phyloP scores from a whole-genome alignment of 1,140 invertebrate genomes.

The Himalopsyche phryganea region DNA sequence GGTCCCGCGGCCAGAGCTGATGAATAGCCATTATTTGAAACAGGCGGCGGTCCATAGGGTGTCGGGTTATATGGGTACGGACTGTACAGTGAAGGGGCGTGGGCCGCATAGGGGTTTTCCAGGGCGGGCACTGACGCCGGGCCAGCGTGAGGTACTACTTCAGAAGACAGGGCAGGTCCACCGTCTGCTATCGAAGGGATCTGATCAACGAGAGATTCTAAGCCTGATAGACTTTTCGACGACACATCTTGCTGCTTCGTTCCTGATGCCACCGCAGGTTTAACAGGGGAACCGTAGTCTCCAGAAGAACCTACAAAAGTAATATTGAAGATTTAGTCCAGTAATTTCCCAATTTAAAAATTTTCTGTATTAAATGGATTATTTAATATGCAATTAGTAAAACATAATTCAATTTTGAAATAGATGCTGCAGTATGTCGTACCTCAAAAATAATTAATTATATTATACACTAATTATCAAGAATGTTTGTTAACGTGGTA shows the following conservation, averaged over 20 bases:
- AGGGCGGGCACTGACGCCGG: conserved; percentile 30
- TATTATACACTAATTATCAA: no score
- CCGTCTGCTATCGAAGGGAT: conserved; percentile 81
- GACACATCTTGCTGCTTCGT: conserved; percentile 67
- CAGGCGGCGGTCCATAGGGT: conserved; percentile 30
- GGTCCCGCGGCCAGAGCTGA: conserved; percentile 41
- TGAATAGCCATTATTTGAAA: conserved; percentile 33
- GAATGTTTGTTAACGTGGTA: no score
- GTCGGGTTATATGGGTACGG: conserved; percentile 32
- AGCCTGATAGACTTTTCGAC: conserved; percentile 81
- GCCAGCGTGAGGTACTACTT: conserved; percentile 26
- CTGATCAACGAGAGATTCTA: conserved; percentile 86
- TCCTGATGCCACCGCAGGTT: conserved; percentile 36
- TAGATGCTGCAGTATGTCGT: no score
- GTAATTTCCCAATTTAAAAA: neutral
- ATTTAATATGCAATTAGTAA: no score
- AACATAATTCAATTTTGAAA: no score
- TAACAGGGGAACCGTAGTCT: conserved; percentile 41
- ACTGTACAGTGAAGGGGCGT: conserved; percentile 29
- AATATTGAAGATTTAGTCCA: neutral
- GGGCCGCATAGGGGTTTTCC: conserved; percentile 42
- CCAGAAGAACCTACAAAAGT: conserved; percentile 38
- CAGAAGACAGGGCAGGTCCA: conserved; percentile 22
- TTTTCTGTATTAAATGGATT: neutral
- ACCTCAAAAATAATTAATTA: no score